Evolutionary conservation across 1,140 invertebrate species (phyloP).

Genomic region (Rhopalosiphum padi): DNA sequence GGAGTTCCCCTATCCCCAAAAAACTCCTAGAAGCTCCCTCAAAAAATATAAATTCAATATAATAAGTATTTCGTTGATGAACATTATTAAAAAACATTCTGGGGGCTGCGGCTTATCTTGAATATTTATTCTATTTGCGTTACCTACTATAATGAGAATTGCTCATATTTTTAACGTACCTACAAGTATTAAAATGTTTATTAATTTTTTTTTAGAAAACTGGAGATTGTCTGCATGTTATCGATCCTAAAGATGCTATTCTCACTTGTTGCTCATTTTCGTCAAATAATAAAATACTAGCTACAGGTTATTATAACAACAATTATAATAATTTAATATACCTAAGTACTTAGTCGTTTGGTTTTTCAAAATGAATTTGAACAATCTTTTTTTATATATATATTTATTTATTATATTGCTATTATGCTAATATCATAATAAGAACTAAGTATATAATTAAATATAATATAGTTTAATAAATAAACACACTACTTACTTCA

Average conservation of each 20-base stretch:
- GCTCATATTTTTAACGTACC: neutral
- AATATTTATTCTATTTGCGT: neutral
- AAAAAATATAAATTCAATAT: too few species aligned
- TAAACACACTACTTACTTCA: neutral
- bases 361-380: neutral
- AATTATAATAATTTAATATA: too few species aligned
- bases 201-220: conserved; percentile 64
- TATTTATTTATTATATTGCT: too few species aligned
- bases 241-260: conserved; percentile 68
- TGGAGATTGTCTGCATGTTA: conserved; percentile 68
- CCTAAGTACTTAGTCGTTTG: too few species aligned
- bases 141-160: neutral
- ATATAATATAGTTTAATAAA: neutral
- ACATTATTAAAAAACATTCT: neutral
- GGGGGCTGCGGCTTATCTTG: too few species aligned
- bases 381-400: neutral
- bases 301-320: conserved; percentile 65
- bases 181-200: neutral
- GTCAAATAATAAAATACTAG: conserved; percentile 65
- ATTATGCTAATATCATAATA: too few species aligned
- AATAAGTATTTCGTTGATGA: neutral
- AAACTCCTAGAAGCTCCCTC: too few species aligned
- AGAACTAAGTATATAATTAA: neutral
- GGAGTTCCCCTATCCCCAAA: too few species aligned
- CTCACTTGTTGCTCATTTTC: conserved; percentile 69